Evolutionary conservation across 2,113 vertebrate genomes (phyloP), one percentile per base, ranked within the genome.

Genomic region (Cephalopterus ornatus): DNA sequence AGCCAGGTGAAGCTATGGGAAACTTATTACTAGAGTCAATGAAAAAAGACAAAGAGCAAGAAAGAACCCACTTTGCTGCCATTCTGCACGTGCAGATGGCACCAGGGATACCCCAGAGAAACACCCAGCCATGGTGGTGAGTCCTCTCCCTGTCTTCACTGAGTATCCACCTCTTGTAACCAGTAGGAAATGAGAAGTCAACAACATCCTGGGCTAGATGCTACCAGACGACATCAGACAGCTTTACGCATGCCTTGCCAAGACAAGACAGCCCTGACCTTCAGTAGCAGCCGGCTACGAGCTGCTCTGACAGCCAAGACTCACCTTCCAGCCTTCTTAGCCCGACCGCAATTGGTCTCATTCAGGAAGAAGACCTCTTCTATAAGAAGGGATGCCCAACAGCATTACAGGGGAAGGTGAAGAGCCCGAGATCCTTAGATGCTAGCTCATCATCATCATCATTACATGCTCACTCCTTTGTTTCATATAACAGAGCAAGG

Each of bases 171-270:
- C 14, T 50, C 55, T 67, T 52, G 14, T n/a, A 42, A 76, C n/a
- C 63, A 73, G 49, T 5, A 68, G 52, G 32, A 93, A 90, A 79
- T 2, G 2, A 7, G 17, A 92, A 88, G 46, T 47, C 55, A 1
- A 2, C 11, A 76, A 53, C 7, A 20, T 1, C 3, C 55, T 62
- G 35, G 11, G 32, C 49, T 50, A 32, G 26, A 53, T 74, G 39
- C 12, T 50, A 53, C 20, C n/a, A 68, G 49, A 13, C 39, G 50
- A 12, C 7, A 55, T 3, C 24, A 88, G 52, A 50, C 42, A 90
- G 39, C 12, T 61, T 79, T 55, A 47, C 0, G 1, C 4, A 14
- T 23, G 22, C 30, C 22, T 61, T 3, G 0, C 53, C 19, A 42
- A 65, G 30, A 32, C 3, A 8, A 77, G 46, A 53, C 37, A 65